phyloP scores from a whole-genome alignment of 2,797 vertebrate species.

The Okamejei kenojei region DNA sequence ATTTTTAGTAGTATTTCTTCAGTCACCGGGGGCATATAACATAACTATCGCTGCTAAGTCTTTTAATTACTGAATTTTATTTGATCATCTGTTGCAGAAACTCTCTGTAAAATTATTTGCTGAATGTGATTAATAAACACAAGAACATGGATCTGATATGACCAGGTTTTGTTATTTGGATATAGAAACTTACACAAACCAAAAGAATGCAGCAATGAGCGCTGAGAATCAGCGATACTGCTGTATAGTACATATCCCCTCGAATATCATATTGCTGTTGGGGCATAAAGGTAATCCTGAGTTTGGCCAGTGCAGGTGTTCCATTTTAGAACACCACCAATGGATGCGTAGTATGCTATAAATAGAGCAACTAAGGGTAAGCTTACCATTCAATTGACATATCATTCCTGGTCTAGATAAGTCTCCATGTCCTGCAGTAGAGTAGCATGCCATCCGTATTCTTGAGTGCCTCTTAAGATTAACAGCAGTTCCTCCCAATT shows the following conservation, averaged over 20 bases:
- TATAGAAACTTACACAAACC: not conserved
- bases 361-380: not conserved
- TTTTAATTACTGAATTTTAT: constrained; percentile 34
- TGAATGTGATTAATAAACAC: constrained; percentile 38
- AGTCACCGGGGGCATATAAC: not conserved
- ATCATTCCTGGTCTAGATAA: not conserved
- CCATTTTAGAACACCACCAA: not conserved
- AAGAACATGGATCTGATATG: not conserved
- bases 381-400: not conserved
- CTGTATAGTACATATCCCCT: not conserved
- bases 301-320: not conserved
- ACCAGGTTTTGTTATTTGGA: not conserved
- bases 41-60: not conserved
- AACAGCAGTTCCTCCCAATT: not conserved
- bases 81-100: constrained; percentile 1
- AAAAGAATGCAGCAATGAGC: not conserved
- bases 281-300: not conserved
- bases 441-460: not conserved
- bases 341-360: not conserved
- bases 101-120: constrained; percentile 34
- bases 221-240: not conserved
- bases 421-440: not conserved
- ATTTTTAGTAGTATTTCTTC: constrained; percentile 17
- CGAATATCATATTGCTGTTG: not conserved
- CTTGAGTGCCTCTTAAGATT: not conserved